These are phyloP conservation scores for Corythornis madagascariensis DNA, from an alignment of 2,113 vertebrate genomes.

Conservation along the genomic window DNA sequence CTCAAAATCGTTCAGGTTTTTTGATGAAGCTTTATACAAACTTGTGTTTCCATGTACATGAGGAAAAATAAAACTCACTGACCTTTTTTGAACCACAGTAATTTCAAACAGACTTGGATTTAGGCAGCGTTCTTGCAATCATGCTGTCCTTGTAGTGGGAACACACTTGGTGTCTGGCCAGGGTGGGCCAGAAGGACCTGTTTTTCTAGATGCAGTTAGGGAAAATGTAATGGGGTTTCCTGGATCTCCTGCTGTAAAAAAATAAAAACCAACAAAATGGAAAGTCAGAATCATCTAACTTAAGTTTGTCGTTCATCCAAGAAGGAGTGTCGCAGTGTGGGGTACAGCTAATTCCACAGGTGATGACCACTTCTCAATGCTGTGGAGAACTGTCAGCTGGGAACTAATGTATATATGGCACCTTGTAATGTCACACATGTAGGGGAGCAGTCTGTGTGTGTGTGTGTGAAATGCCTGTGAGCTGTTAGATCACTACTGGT, in stretches of 20 bases:
- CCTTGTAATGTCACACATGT: not conserved
- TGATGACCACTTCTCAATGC: not conserved
- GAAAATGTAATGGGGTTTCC: not conserved
- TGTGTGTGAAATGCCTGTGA: not conserved
- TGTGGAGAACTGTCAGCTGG: not conserved
- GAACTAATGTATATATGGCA: not conserved
- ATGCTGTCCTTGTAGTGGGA: accelerated
- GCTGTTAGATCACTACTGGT: not conserved
- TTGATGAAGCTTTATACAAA: not conserved
- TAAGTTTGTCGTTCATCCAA: not conserved
- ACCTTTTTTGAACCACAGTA: not conserved
- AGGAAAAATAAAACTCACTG: not conserved
- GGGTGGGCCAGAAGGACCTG: not conserved
- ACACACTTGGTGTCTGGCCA: not conserved
- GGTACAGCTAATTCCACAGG: not conserved
- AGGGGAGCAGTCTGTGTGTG: not conserved
- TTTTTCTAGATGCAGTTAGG: not conserved
- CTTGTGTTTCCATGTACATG: not conserved
- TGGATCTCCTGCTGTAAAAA: not conserved
- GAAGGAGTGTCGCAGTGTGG: not conserved
- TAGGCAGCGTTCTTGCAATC: not conserved
- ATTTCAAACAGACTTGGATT: not conserved
- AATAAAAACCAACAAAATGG: not conserved
- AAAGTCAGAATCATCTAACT: not conserved
- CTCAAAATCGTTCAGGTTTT: not conserved